phyloP scores from a whole-genome alignment of 1,140 invertebrate species.

The Listronotus oregonensis region DNA sequence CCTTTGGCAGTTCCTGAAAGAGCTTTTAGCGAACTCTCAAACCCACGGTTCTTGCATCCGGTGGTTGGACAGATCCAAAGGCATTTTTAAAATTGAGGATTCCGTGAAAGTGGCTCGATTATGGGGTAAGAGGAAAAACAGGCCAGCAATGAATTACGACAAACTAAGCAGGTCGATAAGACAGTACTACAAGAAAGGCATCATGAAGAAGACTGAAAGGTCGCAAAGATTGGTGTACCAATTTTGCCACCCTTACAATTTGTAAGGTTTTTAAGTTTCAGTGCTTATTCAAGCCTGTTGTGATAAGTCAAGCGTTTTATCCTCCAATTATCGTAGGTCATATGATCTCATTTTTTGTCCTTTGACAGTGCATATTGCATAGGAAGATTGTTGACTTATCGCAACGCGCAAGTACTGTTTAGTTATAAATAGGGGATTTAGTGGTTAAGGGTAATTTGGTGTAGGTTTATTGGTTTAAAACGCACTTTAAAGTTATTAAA shows the following conservation, averaged over 20 bases:
- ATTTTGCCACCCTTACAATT: conserved; percentile 93
- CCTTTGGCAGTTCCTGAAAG: conserved; percentile 99
- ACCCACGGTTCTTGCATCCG: conserved; percentile 91
- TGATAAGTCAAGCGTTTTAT: conserved; percentile 2
- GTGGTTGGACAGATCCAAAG: conserved; percentile 92
- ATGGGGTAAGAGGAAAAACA: conserved; percentile 97
- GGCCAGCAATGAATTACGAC: conserved; percentile 99
- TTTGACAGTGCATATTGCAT: conserved; percentile 29
- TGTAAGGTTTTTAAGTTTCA: conserved; percentile 63
- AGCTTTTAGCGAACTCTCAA: conserved; percentile 86
- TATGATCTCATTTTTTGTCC: conserved; percentile 29
- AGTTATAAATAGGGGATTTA: conserved; percentile 25
- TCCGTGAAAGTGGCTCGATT: conserved; percentile 92
- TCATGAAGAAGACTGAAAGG: conserved; percentile 99
- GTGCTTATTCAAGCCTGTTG: neutral
- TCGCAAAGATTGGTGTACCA: conserved; percentile 98
- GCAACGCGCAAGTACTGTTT: conserved; percentile 18
- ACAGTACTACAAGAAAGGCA: conserved; percentile 99
- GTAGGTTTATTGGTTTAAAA: conserved; percentile 32
- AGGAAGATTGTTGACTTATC: conserved; percentile 7
- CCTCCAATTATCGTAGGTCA: conserved; percentile 30
- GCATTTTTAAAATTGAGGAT: conserved; percentile 99
- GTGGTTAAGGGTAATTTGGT: conserved; percentile 38
- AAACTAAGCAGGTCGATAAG: conserved; percentile 96
- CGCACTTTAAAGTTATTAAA: conserved; percentile 53